Evolutionary conservation across 1,140 invertebrate genomes (phyloP).

Genomic region (Drosophila busckii): DNA sequence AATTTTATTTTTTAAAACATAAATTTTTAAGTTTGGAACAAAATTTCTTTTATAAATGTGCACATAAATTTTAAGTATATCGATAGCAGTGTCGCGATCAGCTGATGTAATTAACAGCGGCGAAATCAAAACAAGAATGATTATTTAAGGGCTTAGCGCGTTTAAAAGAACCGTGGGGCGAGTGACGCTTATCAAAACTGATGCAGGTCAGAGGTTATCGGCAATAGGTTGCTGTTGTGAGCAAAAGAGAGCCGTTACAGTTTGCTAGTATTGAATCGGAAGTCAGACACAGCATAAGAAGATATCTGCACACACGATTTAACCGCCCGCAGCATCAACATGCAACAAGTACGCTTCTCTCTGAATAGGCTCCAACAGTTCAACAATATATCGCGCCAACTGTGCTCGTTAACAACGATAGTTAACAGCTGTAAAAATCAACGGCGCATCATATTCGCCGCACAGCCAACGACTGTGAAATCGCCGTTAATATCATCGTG

Average conservation of each 20-base stretch:
- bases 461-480: slow-evolving; percentile 1
- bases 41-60: too few species aligned
- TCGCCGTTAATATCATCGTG: slow-evolving; percentile 4
- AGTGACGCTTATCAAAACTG: slow-evolving; percentile 21
- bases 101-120: too few species aligned
- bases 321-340: not conserved
- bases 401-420: not conserved
- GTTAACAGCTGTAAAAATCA: slow-evolving; percentile 17
- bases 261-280: slow-evolving; percentile 3
- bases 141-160: too few species aligned
- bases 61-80: too few species aligned
- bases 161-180: too few species aligned
- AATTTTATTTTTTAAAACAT: too few species aligned
- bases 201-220: slow-evolving; percentile 36
- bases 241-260: not conserved
- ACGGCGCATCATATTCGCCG: not conserved
- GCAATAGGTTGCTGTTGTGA: not conserved
- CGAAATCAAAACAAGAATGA: too few species aligned
- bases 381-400: not conserved
- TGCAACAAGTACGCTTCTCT: slow-evolving; percentile 6
- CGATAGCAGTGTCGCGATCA: too few species aligned
- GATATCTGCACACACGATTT: slow-evolving; percentile 11
- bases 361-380: not conserved
- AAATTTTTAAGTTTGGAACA: too few species aligned
- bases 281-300: slow-evolving; percentile 13